Evolutionary conservation across 2,113 vertebrate species (phyloP), one percentile per base, ranked within the genome.

Genomic region (Psilopsiagon aurifrons): DNA sequence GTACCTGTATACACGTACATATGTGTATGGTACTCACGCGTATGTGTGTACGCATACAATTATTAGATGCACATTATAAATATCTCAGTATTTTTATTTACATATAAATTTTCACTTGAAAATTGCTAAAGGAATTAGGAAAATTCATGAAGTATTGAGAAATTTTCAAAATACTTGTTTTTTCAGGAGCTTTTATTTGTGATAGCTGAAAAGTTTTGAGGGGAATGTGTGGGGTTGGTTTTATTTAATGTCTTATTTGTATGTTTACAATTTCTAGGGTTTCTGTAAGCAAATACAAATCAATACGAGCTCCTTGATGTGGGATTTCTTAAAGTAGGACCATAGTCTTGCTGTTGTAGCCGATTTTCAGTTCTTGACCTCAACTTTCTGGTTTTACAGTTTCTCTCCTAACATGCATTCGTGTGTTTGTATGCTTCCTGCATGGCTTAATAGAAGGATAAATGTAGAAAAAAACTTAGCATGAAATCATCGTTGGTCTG

Each of bases 1-100:
- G 23, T 51, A 17, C 12, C 28, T 14, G 4, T 66, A 19, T 39
- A 35, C 11, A 5, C 17, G 3, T 37, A 23, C 47, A 51, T 51
- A 25, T 51, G 4, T 17, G 3, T 25, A 17, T 43, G 9, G 17
- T 60, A 60, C 33, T 71, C 11, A 18, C 14, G 44, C 0, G 5
- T 28, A 0, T 33, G 15, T 52, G n/a, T 39, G 17, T 79, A 15
- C 33, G 17, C 4, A 4, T 57, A 0, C n/a, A 22, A 24, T 83
- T 9, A 20, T 54, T 59, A 49, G 11, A 35, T 31, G 10, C 1
- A 2, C 6, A 13, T 8, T 52, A 13, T 22, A 29, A 28, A 29
- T 13, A 44, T 31, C 43, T 73, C 4, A 3, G 3, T 51, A 7
- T 13, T 75, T 90, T 39, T 57, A 29, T 60, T 47, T 31, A 9